Evolutionary conservation across 2,113 vertebrate genomes (phyloP).

Genomic region (Todiramphus saurophagus): DNA sequence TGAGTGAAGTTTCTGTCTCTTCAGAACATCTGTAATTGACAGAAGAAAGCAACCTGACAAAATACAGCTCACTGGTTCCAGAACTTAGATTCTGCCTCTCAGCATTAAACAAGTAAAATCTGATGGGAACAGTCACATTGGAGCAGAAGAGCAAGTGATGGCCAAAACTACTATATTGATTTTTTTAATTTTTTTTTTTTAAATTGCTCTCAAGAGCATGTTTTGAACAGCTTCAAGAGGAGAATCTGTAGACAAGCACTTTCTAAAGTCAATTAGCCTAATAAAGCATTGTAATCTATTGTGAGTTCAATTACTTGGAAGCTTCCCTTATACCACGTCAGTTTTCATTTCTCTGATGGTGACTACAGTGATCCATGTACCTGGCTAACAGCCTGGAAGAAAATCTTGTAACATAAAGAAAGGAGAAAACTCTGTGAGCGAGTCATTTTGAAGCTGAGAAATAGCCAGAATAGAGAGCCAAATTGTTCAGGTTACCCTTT

Average conservation of each 20-base stretch:
- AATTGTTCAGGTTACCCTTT: neutral
- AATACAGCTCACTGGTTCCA: neutral
- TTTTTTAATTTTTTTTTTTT: neutral
- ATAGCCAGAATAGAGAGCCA: neutral
- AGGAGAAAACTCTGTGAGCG: neutral
- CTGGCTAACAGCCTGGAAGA: neutral
- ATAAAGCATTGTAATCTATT: neutral
- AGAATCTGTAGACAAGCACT: neutral
- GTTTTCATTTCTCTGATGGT: neutral
- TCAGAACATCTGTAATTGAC: neutral
- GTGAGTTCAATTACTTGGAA: neutral
- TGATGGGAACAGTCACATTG: neutral
- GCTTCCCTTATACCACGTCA: neutral
- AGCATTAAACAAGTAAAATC: neutral
- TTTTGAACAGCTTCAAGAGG: neutral
- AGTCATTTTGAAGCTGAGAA: neutral
- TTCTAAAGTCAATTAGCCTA: neutral
- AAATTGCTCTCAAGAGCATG: neutral
- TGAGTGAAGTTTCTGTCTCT: neutral
- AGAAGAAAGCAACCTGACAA: conserved; percentile 24
- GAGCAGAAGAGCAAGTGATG: neutral
- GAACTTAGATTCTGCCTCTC: neutral
- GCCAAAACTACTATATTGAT: neutral
- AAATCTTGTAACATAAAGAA: neutral
- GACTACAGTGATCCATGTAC: neutral